These are phyloP conservation scores for Acanthopagrus latus DNA, from an alignment of 2,797 vertebrate species.

Conservation along the genomic window DNA sequence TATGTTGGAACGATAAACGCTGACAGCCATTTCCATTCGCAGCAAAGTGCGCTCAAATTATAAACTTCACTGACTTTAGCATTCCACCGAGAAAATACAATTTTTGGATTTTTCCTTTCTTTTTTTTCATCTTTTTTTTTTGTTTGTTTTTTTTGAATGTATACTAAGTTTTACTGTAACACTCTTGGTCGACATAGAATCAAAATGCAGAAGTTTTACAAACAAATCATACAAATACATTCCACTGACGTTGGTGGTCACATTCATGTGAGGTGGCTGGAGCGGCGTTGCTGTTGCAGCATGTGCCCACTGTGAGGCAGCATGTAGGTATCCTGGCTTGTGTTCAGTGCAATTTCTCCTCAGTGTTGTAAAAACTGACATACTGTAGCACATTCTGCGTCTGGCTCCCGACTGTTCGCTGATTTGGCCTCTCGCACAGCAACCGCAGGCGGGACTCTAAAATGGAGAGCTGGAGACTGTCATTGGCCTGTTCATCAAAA, in stretches of 20 bases:
- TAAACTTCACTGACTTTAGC: slow-evolving; percentile 44
- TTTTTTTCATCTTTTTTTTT: slow-evolving; percentile 3
- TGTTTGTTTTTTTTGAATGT: background rate
- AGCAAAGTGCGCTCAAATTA: slow-evolving; percentile 42
- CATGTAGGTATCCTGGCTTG: slow-evolving; percentile 58
- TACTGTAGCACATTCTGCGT: slow-evolving; percentile 38
- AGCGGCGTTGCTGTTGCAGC: slow-evolving; percentile 59
- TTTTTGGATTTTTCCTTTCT: slow-evolving; percentile 45
- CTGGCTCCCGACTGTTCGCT: slow-evolving; percentile 34
- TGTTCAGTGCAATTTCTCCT: slow-evolving; percentile 55
- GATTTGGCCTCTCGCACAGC: slow-evolving; percentile 36
- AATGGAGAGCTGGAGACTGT: slow-evolving; percentile 45
- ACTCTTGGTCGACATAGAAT: slow-evolving; percentile 33
- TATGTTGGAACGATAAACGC: slow-evolving; percentile 42
- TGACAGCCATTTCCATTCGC: slow-evolving; percentile 32
- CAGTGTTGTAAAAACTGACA: slow-evolving; percentile 36
- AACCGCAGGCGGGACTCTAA: slow-evolving; percentile 43
- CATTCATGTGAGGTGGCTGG: slow-evolving; percentile 47
- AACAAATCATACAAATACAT: slow-evolving; percentile 45
- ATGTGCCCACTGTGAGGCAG: slow-evolving; percentile 79
- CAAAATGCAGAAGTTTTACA: slow-evolving; percentile 47
- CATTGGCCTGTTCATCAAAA: slow-evolving; percentile 27
- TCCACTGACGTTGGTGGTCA: slow-evolving; percentile 45
- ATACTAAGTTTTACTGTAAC: slow-evolving; percentile 40
- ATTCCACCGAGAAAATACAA: slow-evolving; percentile 68